Conservation (phyloP, 2,888 invertebrate species). For the Hemistola chrysoprasaria region DNA sequence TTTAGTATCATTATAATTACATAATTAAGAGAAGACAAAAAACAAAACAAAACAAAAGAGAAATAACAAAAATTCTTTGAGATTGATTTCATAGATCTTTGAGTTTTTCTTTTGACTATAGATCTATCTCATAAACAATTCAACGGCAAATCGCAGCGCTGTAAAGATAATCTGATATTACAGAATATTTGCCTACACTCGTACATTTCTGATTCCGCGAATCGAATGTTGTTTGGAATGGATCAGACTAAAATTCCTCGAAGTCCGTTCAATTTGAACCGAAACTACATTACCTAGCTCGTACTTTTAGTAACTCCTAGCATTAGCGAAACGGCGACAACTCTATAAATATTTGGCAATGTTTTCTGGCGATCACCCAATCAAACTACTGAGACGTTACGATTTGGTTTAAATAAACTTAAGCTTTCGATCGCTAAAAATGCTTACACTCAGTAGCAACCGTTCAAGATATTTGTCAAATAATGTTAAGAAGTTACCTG, state of each 20-base stretch:
- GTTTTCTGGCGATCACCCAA: constrained; percentile 63
- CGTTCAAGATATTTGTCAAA: constrained; percentile 23
- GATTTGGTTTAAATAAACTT: constrained; percentile 45
- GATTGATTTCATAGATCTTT: too few relatives aligned
- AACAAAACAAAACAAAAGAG: too few relatives aligned
- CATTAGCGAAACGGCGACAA: constrained; percentile 53
- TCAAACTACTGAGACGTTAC: constrained; percentile 38
- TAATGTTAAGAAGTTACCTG: constrained; percentile 23
- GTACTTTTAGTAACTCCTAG: constrained; percentile 33
- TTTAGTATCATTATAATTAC: too few relatives aligned
- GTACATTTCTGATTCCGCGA: constrained; percentile 29
- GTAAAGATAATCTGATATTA: constrained; percentile 25
- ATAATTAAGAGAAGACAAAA: too few relatives aligned
- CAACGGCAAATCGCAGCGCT: too few relatives aligned
- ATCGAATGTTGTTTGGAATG: constrained; percentile 28
- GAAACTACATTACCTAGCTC: constrained; percentile 35
- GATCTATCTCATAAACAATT: constrained; percentile 7
- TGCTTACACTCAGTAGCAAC: constrained; percentile 25
- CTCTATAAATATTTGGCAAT: constrained; percentile 66
- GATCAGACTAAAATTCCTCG: constrained; percentile 33
- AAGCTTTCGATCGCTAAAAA: constrained; percentile 18
- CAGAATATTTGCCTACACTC: constrained; percentile 20
- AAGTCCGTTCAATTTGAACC: constrained; percentile 43
- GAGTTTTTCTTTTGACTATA: too few relatives aligned
- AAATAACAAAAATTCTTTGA: too few relatives aligned